Evolutionary conservation across 2,797 vertebrate species (phyloP).

Genomic region (Coregonus sp.): DNA sequence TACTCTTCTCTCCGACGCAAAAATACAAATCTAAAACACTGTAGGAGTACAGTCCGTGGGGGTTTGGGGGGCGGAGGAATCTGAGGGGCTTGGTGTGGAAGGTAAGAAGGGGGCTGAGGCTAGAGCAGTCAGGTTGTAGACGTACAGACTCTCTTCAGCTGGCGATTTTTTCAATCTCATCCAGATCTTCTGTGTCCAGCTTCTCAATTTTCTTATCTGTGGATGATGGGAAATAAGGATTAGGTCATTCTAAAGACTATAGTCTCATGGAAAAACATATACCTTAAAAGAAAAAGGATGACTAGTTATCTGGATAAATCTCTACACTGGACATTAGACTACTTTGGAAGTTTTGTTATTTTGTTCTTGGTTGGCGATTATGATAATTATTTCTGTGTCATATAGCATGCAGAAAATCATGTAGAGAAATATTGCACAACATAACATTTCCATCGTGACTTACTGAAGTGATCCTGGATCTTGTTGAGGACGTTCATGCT

Average conservation of each 20-base stretch:
- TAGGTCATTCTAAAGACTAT: not conserved
- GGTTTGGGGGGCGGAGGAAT: slow-evolving; percentile 43
- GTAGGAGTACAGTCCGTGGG: slow-evolving; percentile 73
- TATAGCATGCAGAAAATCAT: no score
- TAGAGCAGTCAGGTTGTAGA: slow-evolving; percentile 6
- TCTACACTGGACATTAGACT: no score
- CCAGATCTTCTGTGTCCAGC: slow-evolving; percentile 92
- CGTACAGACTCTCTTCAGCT: slow-evolving; percentile 73
- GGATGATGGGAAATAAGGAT: not conserved
- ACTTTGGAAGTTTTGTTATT: no score
- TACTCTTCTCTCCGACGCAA: slow-evolving; percentile 55
- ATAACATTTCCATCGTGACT: slow-evolving; percentile 43
- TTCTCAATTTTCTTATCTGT: slow-evolving; percentile 88
- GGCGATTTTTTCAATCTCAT: slow-evolving; percentile 95
- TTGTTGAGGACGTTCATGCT: slow-evolving; percentile 95
- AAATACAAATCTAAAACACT: slow-evolving; percentile 71
- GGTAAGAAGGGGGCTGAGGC: not conserved
- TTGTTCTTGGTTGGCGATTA: no score
- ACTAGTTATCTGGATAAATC: no score
- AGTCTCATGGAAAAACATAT: not conserved
- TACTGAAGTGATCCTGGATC: slow-evolving; percentile 98
- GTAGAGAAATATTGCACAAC: no score
- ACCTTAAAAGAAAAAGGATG: no score
- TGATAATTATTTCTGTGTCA: no score
- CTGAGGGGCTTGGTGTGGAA: no score